Evolutionary conservation across 1,140 invertebrate genomes (phyloP), one percentile per base, ranked within the genome.

Genomic region (Scaptomyza montana): DNA sequence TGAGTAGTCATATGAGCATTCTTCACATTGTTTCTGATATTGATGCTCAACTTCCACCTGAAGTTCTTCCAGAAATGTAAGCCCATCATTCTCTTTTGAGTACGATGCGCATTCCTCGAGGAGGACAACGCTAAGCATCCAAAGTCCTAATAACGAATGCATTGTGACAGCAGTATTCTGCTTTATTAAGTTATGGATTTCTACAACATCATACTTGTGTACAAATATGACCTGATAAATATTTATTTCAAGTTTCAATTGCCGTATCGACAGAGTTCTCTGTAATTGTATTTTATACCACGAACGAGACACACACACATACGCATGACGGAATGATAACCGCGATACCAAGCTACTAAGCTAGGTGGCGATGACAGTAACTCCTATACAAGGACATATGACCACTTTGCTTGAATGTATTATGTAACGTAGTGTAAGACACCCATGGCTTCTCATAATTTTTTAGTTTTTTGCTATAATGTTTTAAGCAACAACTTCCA

Each of bases 1-100:
- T 19, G 1, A 13, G 53, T 87, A 87, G 8, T 55, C 19, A 65
- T 77, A 86, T 30, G 39, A n/a, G 36, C 28, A 1, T 47, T 41
- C 16, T 19, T 21, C 50, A 19, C 9, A 7, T 21, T 25, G 3
- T 12, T 45, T 7, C 10, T 53, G 28, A 5, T 61, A 36, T 39
- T 36, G 47, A 13, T 68, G 7, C 9, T 55, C 25, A 12, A 21
- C 3, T 5, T 55, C 16, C 4, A 13, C 1, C 16, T 30, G 5
- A 51, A 57, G 13, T 51, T 13, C 10, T 1, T 16, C 0, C 16
- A 16, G 16, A 16, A 1, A 16, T 16, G 16, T 16, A 16, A 16
- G 16, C 16, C 0, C 16, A 16, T 16, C 16, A 16, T 16, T 16
- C 16, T 16, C 16, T 1, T 51, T 45, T 9, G 51, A 12, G 6